Percentiles rank a stretch among this genome's conserved stretches.
Evolutionary conservation across 2,797 vertebrate species (phyloP).

Genomic region (Loris lydekkerianus): DNA sequence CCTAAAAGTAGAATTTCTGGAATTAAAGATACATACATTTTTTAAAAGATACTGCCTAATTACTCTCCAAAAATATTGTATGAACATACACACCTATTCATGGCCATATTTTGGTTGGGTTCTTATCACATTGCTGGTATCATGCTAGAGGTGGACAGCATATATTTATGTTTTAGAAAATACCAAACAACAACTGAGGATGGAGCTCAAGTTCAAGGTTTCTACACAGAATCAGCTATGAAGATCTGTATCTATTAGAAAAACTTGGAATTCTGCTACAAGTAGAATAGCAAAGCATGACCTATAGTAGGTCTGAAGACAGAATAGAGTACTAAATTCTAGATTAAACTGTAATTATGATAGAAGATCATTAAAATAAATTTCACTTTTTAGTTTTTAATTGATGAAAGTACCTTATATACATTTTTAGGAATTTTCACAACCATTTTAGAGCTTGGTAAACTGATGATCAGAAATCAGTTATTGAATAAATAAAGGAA

Average conservation of each 20-base stretch:
- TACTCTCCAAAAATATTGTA: not conserved
- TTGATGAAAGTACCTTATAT: not conserved
- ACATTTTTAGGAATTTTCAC: not conserved
- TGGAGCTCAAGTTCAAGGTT: not conserved
- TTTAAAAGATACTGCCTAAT: not conserved
- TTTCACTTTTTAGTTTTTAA: constrained; percentile 28
- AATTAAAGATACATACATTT: not conserved
- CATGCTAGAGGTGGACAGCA: not conserved
- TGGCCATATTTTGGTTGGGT: not conserved
- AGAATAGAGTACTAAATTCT: not conserved
- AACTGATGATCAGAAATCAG: not conserved
- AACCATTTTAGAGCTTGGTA: not conserved
- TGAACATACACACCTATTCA: not conserved
- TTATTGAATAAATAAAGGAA: not conserved
- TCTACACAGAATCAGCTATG: not conserved
- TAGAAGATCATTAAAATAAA: not conserved
- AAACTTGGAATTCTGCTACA: not conserved
- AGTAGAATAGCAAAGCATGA: not conserved
- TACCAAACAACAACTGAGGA: not conserved
- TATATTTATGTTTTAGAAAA: not conserved
- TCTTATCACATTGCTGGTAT: not conserved
- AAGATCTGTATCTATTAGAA: not conserved
- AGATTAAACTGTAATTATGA: constrained; percentile 1
- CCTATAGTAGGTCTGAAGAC: not conserved
- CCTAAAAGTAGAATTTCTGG: not conserved